These are phyloP conservation scores for Rhinolophus sinicus DNA, from an alignment of 2,113 vertebrate genomes.

Conservation along the genomic window DNA sequence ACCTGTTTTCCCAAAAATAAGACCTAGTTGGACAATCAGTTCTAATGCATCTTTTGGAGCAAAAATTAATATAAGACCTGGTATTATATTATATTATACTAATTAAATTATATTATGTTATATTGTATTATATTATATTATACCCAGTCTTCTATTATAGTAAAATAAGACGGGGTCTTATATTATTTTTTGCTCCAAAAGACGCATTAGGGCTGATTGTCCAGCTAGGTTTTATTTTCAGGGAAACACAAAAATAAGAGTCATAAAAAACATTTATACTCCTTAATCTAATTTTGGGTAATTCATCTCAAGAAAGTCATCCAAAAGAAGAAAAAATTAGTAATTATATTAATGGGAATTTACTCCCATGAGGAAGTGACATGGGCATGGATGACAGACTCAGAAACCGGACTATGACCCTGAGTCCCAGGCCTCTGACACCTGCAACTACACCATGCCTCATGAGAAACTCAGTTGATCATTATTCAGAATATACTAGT, in stretches of 20 bases:
- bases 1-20: background rate
- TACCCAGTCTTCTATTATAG: too few species aligned
- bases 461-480: background rate
- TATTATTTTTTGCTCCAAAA: too few species aligned
- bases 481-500: background rate
- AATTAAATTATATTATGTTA: too few species aligned
- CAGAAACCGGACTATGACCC: background rate
- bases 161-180: too few species aligned
- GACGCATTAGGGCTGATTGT: too few species aligned
- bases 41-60: too few species aligned
- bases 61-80: too few species aligned
- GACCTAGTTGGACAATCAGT: too few species aligned
- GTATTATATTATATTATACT: too few species aligned
- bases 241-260: background rate
- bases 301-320: slow-evolving; percentile 13
- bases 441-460: background rate
- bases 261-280: background rate
- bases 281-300: background rate
- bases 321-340: background rate
- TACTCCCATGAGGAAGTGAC: background rate
- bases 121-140: too few species aligned
- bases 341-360: background rate
- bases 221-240: too few species aligned
- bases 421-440: background rate
- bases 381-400: background rate